phyloP scores from a whole-genome alignment of 2,888 invertebrate genomes.

The Stenolophus ochropezus region DNA sequence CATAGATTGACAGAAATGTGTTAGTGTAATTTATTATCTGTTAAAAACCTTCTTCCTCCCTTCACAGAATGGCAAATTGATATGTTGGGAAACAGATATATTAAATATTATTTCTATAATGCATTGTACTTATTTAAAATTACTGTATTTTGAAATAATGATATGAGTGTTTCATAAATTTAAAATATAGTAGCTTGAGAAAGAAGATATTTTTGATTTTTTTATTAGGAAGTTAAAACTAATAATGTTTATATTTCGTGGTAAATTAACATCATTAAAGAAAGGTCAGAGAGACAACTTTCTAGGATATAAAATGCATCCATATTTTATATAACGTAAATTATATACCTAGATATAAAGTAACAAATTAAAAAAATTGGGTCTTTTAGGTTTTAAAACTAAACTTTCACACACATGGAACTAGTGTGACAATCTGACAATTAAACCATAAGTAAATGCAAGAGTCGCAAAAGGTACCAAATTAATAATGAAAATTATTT shows the following conservation, averaged over 20 bases:
- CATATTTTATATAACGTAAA: background rate
- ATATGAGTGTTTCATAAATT: background rate
- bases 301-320: background rate
- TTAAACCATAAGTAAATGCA: too few species aligned
- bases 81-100: background rate
- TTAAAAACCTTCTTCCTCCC: background rate
- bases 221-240: background rate
- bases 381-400: too few species aligned
- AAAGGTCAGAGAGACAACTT: background rate
- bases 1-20: background rate
- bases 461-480: too few species aligned
- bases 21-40: background rate
- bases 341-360: background rate
- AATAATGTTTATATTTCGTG: background rate
- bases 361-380: background rate
- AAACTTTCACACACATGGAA: too few species aligned
- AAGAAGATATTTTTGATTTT: background rate
- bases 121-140: background rate
- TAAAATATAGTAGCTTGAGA: too few species aligned
- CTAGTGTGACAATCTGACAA: too few species aligned
- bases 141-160: background rate
- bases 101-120: background rate
- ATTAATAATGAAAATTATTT: too few species aligned
- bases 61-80: background rate
- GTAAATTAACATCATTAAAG: background rate